Percentiles rank a stretch among this genome's conserved stretches.
Conservation (phyloP, 30 jellyfish, hydroid and myxozoan genomes). For the Morbakka virulenta region DNA sequence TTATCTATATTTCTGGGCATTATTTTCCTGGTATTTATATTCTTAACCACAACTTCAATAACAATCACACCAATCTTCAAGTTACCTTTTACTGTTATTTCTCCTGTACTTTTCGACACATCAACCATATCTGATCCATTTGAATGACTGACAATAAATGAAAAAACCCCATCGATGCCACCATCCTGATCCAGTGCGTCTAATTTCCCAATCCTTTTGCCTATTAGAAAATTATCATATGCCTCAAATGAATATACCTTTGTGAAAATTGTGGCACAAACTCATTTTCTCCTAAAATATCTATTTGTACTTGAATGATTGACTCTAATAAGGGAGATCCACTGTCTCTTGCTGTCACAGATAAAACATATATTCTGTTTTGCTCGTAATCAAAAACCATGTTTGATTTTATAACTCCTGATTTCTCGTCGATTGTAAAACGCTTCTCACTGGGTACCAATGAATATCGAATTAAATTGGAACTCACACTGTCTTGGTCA, state of each 20-base stretch:
- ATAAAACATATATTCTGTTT: slow-evolving; percentile 14
- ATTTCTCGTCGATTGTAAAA: slow-evolving; percentile 24
- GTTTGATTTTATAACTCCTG: slow-evolving; percentile 52
- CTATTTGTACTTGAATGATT: slow-evolving; percentile 22
- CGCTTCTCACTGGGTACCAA: not conserved
- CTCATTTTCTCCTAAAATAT: slow-evolving; percentile 74
- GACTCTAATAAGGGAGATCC: slow-evolving; percentile 44
- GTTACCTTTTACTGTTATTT: slow-evolving; percentile 6
- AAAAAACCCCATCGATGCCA: slow-evolving; percentile 41
- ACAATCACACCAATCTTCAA: slow-evolving; percentile 30
- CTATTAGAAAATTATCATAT: slow-evolving; percentile 17
- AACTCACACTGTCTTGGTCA: slow-evolving; percentile 9
- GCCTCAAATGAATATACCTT: slow-evolving; percentile 44
- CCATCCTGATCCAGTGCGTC: slow-evolving; percentile 71
- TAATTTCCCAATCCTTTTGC: slow-evolving; percentile 59
- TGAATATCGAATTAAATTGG: not conserved
- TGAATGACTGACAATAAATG: slow-evolving; percentile 21
- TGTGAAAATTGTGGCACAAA: slow-evolving; percentile 62
- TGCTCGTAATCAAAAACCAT: slow-evolving; percentile 65
- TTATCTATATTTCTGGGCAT: slow-evolving; percentile 40
- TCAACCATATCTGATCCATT: not conserved
- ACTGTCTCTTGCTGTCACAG: slow-evolving; percentile 68
- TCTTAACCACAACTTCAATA: slow-evolving; percentile 44
- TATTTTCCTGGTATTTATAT: not conserved
- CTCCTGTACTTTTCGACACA: slow-evolving; percentile 38